A percentile compares a stretch with the other conserved stretches of the same genome.
Conservation (phyloP, 2,797 vertebrate species). For the Smutsia gigantea region DNA sequence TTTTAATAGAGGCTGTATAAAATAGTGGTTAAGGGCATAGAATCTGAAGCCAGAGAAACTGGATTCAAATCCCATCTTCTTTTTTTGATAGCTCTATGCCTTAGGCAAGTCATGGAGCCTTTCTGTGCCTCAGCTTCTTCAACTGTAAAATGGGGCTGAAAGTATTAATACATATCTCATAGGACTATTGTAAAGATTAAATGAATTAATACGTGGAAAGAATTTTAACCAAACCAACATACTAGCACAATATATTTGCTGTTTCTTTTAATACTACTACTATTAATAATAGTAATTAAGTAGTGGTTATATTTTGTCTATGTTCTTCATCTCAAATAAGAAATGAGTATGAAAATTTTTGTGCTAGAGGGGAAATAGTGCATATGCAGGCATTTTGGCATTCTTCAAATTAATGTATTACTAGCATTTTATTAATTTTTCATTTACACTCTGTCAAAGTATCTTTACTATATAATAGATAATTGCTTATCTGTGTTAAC, state of each 20-base stretch:
- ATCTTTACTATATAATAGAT: neutral
- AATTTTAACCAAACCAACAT: slow-evolving; percentile 6
- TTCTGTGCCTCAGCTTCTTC: slow-evolving; percentile 31
- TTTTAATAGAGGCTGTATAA: neutral
- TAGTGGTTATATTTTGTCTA: neutral
- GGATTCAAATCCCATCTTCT: slow-evolving; percentile 39
- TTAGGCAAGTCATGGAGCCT: slow-evolving; percentile 22
- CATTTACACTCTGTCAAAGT: neutral
- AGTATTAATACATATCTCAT: neutral
- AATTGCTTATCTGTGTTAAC: neutral
- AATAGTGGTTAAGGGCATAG: neutral
- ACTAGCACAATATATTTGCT: neutral
- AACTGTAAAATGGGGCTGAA: neutral
- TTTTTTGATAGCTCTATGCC: neutral
- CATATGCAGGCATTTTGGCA: neutral
- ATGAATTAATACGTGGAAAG: slow-evolving; percentile 9
- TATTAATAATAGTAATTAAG: neutral
- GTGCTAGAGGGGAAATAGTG: neutral
- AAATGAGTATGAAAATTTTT: neutral
- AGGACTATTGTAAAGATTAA: neutral
- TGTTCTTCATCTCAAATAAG: slow-evolving; percentile 38
- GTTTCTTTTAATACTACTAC: neutral
- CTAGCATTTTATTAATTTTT: neutral
- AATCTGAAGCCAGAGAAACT: neutral
- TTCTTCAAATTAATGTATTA: slow-evolving; percentile 15